Evolutionary conservation across 1,140 invertebrate genomes (phyloP).

Genomic region (Cepaea nemoralis): DNA sequence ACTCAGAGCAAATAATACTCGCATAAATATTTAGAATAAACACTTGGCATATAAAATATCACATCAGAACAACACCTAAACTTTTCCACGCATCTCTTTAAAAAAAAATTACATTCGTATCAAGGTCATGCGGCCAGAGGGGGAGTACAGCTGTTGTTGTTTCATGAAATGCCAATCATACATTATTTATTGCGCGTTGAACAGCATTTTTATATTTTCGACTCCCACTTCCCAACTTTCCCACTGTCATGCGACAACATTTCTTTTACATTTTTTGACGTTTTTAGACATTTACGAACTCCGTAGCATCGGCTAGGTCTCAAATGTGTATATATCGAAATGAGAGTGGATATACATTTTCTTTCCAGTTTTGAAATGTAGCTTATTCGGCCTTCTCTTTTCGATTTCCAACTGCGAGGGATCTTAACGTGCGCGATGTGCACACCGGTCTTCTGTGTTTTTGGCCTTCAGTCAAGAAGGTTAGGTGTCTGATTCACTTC

Average conservation of each 20-base stretch:
- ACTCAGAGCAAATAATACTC: constrained; percentile 26
- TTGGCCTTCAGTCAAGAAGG: neutral
- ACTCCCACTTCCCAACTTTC: too few relatives aligned
- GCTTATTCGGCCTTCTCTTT: too few relatives aligned
- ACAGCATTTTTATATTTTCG: too few relatives aligned
- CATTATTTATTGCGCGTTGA: too few relatives aligned
- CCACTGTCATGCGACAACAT: too few relatives aligned
- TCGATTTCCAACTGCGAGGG: neutral
- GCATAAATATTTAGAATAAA: constrained; percentile 5
- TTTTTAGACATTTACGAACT: too few relatives aligned
- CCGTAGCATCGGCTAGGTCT: too few relatives aligned
- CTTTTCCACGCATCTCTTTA: neutral
- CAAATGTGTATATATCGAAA: too few relatives aligned
- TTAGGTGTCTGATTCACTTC: too few relatives aligned
- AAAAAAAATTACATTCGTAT: neutral
- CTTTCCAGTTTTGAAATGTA: neutral
- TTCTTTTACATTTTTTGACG: too few relatives aligned
- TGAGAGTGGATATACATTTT: neutral
- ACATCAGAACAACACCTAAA: neutral
- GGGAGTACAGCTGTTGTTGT: neutral
- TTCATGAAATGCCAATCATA: too few relatives aligned
- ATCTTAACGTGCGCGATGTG: neutral
- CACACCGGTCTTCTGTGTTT: neutral
- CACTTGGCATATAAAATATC: neutral
- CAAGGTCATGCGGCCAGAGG: neutral